Evolutionary conservation across 2,113 vertebrate species (phyloP).

Genomic region (Corythornis vintsioides): DNA sequence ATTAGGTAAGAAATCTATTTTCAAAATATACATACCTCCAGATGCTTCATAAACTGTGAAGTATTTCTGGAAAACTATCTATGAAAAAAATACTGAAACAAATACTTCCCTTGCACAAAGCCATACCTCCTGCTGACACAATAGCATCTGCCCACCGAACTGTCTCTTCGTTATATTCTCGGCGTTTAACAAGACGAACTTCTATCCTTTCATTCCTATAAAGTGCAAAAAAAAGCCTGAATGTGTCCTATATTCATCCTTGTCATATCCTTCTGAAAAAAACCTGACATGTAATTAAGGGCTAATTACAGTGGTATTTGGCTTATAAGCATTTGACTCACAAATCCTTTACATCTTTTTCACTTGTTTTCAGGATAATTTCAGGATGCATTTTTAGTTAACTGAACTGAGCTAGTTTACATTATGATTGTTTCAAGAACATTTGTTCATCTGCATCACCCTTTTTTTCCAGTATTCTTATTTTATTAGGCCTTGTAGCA

Average conservation of each 20-base stretch:
- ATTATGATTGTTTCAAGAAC: not conserved
- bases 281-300: not conserved
- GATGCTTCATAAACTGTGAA: not conserved
- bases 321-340: not conserved
- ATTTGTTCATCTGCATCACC: not conserved
- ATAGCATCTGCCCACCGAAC: slow-evolving; percentile 95
- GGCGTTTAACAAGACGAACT: slow-evolving; percentile 89
- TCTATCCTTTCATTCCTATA: slow-evolving; percentile 87
- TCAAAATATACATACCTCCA: not conserved
- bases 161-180: slow-evolving; percentile 90
- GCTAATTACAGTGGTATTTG: not conserved
- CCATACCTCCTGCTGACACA: slow-evolving; percentile 92
- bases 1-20: not conserved
- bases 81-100: not conserved
- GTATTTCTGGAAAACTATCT: not conserved
- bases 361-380: not conserved
- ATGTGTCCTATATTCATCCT: not conserved
- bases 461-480: not conserved
- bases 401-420: not conserved
- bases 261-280: not conserved
- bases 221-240: slow-evolving; percentile 43
- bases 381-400: not conserved
- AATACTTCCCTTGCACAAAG: not conserved
- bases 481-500: not conserved
- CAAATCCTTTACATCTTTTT: not conserved